Evolutionary conservation across 1,140 invertebrate species (phyloP).

Genomic region (Sarcophaga peregrina): DNA sequence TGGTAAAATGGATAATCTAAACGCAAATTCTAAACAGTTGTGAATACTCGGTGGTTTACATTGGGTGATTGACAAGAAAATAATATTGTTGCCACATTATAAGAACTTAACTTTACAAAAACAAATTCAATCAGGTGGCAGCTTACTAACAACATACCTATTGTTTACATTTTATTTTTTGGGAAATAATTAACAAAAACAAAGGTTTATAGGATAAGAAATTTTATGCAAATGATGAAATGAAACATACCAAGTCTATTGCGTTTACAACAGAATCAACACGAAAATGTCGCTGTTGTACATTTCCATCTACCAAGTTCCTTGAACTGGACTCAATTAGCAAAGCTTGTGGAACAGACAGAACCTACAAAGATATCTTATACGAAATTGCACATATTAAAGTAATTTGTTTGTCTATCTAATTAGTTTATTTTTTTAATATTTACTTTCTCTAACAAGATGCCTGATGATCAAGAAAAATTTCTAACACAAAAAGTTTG

Average conservation of each 20-base stretch:
- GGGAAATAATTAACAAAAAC: too few relatives aligned
- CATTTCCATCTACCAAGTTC: neutral
- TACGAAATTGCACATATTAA: neutral
- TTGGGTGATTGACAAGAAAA: too few relatives aligned
- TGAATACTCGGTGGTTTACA: too few relatives aligned
- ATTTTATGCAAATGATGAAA: neutral
- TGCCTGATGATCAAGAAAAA: neutral
- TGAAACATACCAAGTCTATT: neutral
- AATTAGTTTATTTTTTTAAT: neutral
- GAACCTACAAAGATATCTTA: constrained; percentile 22
- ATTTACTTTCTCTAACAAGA: neutral
- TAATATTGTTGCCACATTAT: too few relatives aligned
- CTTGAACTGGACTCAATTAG: neutral
- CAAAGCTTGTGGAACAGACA: neutral
- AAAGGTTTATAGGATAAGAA: too few relatives aligned
- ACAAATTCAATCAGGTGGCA: too few relatives aligned
- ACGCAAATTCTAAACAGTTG: too few relatives aligned
- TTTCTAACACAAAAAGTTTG: neutral
- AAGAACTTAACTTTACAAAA: too few relatives aligned
- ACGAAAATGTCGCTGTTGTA: constrained; percentile 27
- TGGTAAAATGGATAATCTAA: too few relatives aligned
- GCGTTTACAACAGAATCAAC: neutral
- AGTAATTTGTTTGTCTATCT: neutral
- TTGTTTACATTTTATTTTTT: too few relatives aligned
- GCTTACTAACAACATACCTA: too few relatives aligned